Evolutionary conservation across 2,113 vertebrate species (phyloP).

Genomic region (Acrocephalus kingi): DNA sequence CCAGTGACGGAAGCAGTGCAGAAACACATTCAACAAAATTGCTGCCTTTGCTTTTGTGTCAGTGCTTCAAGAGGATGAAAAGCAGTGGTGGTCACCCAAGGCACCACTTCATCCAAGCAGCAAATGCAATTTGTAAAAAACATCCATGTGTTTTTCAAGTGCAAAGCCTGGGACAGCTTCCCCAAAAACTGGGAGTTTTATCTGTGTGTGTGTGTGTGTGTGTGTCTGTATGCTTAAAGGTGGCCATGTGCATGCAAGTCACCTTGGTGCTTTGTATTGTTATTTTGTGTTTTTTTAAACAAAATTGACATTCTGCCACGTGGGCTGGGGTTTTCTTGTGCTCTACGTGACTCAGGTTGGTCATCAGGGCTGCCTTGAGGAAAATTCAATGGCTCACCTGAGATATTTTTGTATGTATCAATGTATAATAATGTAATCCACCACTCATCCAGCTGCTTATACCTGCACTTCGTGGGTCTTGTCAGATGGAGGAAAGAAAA

Average conservation of each 20-base stretch:
- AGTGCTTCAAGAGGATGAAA: not conserved
- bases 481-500: not conserved
- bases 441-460: not conserved
- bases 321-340: not conserved
- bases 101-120: rapidly evolving
- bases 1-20: not conserved
- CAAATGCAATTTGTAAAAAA: rapidly evolving
- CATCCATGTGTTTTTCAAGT: rapidly evolving
- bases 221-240: not conserved
- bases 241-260: not conserved
- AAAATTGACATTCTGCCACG: not conserved
- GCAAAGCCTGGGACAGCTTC: not conserved
- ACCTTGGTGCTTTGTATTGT: not conserved
- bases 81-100: rapidly evolving
- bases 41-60: not conserved
- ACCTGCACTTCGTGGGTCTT: rapidly evolving
- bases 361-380: not conserved
- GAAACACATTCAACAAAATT: not conserved
- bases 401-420: not conserved
- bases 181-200: not conserved
- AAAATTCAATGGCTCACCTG: not conserved
- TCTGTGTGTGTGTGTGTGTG: not conserved
- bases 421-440: no score
- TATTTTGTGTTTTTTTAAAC: not conserved
- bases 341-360: not conserved